Evolutionary conservation across 1,140 invertebrate genomes (phyloP).

Genomic region (Agraylea sexmaculata): DNA sequence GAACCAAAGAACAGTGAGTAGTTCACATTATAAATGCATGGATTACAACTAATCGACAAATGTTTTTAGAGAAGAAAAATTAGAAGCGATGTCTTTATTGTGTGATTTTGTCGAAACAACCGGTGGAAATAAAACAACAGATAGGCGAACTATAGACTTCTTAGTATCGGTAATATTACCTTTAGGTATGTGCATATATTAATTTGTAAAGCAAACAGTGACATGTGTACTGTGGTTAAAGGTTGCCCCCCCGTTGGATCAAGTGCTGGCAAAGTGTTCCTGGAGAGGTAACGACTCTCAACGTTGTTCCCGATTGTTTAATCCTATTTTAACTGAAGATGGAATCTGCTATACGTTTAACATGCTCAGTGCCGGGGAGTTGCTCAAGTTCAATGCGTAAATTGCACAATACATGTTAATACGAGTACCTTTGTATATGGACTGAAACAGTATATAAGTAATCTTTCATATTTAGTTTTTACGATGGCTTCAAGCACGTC

Average conservation of each 20-base stretch:
- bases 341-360: conserved; percentile 60
- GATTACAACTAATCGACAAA: conserved; percentile 1
- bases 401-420: conserved; percentile 9
- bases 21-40: conserved; percentile 25
- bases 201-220: conserved; percentile 24
- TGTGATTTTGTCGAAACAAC: conserved; percentile 38
- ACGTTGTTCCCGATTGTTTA: conserved; percentile 45
- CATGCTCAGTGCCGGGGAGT: conserved; percentile 42
- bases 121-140: conserved; percentile 24
- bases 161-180: conserved; percentile 27
- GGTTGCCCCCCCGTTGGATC: conserved; percentile 42
- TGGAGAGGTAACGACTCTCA: conserved; percentile 37
- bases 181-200: conserved; percentile 1
- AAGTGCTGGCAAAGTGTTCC: conserved; percentile 39
- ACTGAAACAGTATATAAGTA: background rate
- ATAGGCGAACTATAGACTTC: conserved; percentile 34
- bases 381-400: conserved; percentile 41
- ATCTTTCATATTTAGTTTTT: conserved; percentile 23
- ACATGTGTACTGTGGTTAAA: conserved; percentile 21
- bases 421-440: background rate
- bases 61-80: conserved; percentile 28
- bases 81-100: conserved; percentile 35
- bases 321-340: conserved; percentile 51
- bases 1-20: conserved; percentile 36
- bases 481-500: conserved; percentile 35